phyloP scores from a whole-genome alignment of 2,888 invertebrate genomes.

The Octodonta nipae region DNA sequence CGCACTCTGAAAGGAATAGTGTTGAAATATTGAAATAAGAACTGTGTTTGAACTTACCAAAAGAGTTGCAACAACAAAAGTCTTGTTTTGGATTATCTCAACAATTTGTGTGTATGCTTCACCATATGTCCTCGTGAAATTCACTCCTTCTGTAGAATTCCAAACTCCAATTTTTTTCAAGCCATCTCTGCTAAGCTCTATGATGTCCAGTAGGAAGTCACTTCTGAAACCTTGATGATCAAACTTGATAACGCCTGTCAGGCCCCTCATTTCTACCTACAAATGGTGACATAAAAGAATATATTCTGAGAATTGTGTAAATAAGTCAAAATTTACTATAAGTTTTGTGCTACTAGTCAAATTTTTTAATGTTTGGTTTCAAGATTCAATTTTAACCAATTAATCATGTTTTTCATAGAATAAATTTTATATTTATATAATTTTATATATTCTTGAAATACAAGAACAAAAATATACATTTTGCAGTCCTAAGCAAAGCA shows the following conservation, averaged over 20 bases:
- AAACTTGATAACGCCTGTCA: constrained; percentile 85
- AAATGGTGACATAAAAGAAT: neutral
- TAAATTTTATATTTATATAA: too few species aligned
- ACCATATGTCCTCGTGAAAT: constrained; percentile 73
- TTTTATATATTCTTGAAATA: too few species aligned
- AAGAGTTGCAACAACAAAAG: constrained; percentile 79
- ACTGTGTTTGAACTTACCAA: constrained; percentile 66
- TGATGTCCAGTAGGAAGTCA: constrained; percentile 80
- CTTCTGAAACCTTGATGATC: constrained; percentile 87
- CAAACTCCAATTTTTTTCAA: constrained; percentile 75
- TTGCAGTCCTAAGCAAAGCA: too few species aligned
- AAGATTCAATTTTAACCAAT: too few species aligned
- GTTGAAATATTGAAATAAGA: too few species aligned
- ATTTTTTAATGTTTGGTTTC: too few species aligned
- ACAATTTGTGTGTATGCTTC: constrained; percentile 80
- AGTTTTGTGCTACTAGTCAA: too few species aligned
- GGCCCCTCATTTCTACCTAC: constrained; percentile 83
- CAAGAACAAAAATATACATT: too few species aligned
- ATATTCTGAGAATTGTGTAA: neutral
- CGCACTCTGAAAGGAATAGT: constrained; percentile 58
- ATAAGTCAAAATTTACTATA: too few species aligned
- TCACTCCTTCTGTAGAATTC: constrained; percentile 79
- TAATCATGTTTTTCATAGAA: too few species aligned
- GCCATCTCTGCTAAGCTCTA: constrained; percentile 75
- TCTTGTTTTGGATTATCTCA: constrained; percentile 82